These are phyloP conservation scores for Phylloscopus trochiloides DNA, from an alignment of 2,113 vertebrate species.

Conservation along the genomic window DNA sequence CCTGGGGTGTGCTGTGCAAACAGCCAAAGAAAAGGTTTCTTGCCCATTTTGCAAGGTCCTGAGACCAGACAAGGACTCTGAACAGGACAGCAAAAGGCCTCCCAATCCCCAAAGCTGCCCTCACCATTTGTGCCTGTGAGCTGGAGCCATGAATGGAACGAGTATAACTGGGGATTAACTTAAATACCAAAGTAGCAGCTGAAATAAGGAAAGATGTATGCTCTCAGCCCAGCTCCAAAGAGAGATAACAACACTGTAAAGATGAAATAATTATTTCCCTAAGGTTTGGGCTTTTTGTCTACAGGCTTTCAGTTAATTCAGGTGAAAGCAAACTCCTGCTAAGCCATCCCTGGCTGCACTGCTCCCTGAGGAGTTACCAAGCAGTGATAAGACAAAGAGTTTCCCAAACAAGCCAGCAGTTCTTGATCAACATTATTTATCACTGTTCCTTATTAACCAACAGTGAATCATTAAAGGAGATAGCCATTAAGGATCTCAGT, in stretches of 20 bases:
- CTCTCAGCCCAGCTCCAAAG: not conserved
- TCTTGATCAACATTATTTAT: not conserved
- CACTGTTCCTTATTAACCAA: not conserved
- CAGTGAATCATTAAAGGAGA: not conserved
- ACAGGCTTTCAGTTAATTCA: not conserved
- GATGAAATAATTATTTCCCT: not conserved
- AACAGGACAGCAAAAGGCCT: not conserved
- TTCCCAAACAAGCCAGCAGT: not conserved
- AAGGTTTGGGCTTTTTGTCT: not conserved
- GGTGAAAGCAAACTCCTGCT: not conserved
- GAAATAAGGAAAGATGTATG: not conserved
- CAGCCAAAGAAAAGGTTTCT: not conserved
- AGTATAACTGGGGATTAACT: not conserved
- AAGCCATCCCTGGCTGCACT: not conserved
- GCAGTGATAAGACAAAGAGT: not conserved
- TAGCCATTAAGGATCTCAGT: not conserved
- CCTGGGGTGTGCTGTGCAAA: not conserved
- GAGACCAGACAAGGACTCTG: not conserved
- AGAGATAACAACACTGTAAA: not conserved
- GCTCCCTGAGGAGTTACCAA: not conserved
- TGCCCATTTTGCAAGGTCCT: rapidly evolving
- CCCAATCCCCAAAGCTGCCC: not conserved
- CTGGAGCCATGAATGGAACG: not conserved
- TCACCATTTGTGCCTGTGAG: not conserved
- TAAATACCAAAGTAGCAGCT: not conserved